Evolutionary conservation across 1,140 invertebrate genomes (phyloP), one percentile per base, ranked within the genome.

Genomic region (Eciton burchellii): DNA sequence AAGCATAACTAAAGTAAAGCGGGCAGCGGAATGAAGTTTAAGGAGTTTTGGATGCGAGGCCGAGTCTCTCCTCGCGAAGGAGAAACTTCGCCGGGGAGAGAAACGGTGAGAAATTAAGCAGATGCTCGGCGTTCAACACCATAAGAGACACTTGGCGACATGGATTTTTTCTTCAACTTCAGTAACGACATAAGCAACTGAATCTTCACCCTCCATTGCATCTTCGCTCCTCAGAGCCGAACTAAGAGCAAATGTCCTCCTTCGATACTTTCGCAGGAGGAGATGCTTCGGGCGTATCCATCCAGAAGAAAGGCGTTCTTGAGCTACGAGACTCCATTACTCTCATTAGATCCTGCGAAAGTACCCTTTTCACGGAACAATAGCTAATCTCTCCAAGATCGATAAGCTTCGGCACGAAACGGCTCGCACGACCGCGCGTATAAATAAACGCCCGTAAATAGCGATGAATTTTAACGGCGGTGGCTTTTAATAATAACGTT

Each of bases 281-380:
- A 63, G 35, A 56, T 57, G 74, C 74, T 70, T 70, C 74, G 63
- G 74, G 74, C 63, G 63, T 79, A 79, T 45, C 63, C 74, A 79
- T 79, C 74, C 74, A 79, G 74, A 79, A 79, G 63, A 57, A 56
- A 79, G 66, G 65, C 74, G 63, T 79, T 79, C 63, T 79, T 43
- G 49, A 79, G 74, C 74, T 79, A 79, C 74, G 56, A 79, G 74
- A 79, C 74, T 79, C 74, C 74, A 70, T 79, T 79, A 79, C 49
- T 79, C 74, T 79, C 74, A 79, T 79, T 79, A 79, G 35, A 79
- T 49, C 49, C 60, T 21, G 74, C 56, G 63, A 56, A 70, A 79
- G 74, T 70, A n/a, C 74, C 74, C 56, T 79, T 79, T 79, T 79
- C 70, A 79, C 70, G 49, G 49, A n/a, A 35, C 63, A 49, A 8